Percentiles rank a stretch among this genome's conserved stretches.
phyloP scores from a whole-genome alignment of 2,797 vertebrate species.

The Percopsis omiscomaycus region DNA sequence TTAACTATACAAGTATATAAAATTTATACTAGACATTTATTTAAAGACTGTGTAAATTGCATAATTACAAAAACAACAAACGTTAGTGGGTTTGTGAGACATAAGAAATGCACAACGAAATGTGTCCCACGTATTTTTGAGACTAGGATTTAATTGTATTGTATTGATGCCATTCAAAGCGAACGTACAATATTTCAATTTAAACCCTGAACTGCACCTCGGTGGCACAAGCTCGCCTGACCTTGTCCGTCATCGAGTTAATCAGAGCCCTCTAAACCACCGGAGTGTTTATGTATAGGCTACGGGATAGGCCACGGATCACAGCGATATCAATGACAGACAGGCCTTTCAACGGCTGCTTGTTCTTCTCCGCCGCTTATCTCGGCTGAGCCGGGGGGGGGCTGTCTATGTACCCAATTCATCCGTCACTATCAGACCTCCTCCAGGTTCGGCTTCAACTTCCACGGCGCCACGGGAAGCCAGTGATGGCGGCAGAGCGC shows the following conservation, averaged over 20 bases:
- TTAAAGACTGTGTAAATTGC: background rate
- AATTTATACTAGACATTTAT: background rate
- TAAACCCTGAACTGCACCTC: background rate
- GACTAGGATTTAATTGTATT: background rate
- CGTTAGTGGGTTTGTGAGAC: background rate
- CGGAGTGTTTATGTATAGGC: conserved; percentile 34
- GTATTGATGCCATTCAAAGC: background rate
- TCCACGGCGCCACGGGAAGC: conserved; percentile 37
- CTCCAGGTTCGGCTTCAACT: conserved; percentile 45
- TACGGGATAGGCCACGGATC: conserved; percentile 45
- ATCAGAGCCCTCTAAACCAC: conserved; percentile 33
- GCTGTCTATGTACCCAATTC: conserved; percentile 60
- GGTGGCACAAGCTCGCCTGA: conserved; percentile 17
- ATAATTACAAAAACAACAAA: background rate
- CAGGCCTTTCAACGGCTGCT: conserved; percentile 52
- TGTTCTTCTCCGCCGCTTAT: conserved; percentile 65
- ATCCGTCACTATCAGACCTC: conserved; percentile 69
- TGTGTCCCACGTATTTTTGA: background rate
- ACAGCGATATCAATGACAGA: conserved; percentile 69
- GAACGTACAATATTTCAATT: background rate
- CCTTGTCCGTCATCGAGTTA: conserved; percentile 42
- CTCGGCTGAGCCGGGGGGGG: conserved; percentile 43
- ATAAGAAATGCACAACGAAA: background rate
- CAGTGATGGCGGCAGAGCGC: conserved; percentile 11
- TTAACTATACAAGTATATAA: background rate